Base-by-base conservation (phyloP, 2,113 vertebrate species). In the Paraplagusia blochii region DNA sequence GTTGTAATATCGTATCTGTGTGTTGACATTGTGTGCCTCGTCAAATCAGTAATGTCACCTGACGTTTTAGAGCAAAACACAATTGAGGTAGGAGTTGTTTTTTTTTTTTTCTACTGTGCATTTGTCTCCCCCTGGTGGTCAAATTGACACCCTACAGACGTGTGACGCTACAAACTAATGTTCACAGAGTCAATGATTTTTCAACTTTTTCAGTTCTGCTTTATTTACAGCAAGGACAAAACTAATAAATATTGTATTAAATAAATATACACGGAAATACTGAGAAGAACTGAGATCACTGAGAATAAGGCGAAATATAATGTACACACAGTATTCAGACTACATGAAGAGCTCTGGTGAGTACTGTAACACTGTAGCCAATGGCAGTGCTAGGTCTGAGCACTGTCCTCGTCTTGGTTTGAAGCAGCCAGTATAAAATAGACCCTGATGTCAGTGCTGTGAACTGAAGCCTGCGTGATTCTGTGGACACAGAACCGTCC, bases 41-140 rank as follows among this genome's bases (percentile, higher is more conserved):
- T 29, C 22, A 29, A 6, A 39, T 9, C 11, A 10, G 11, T 11
- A 39, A 10, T 40, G 11, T 40, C 11, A 40, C 5, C 38, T 40
- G 38, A 5, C 36, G 6, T 29, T 29, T 29, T 29, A n/a, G 22
- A 29, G 22, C 9, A 40, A 11, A 40, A 40, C 9, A 40, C 38
- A 11, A 12, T 4, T 40, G 38, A 4, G 4, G 10, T 40, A 40
- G 12, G 11, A 9, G 4, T 4, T 1, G 13, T 11, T 46, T 4
- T 8, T 11, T 44, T 16, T 19, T 29, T 2, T 16, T 19, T 29
- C 1, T 43, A 3, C 15, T 16, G 1, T 11, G 1, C 12, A 4
- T 9, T n/a, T 58, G 22, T 60, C 56, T 29, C 44, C 36, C 42
- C 54, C 72, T 67, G 12, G 35, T 73, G 72, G 63, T 11, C 5